Evolutionary conservation across 2,888 invertebrate species (phyloP).

Genomic region (Diaperis boleti): DNA sequence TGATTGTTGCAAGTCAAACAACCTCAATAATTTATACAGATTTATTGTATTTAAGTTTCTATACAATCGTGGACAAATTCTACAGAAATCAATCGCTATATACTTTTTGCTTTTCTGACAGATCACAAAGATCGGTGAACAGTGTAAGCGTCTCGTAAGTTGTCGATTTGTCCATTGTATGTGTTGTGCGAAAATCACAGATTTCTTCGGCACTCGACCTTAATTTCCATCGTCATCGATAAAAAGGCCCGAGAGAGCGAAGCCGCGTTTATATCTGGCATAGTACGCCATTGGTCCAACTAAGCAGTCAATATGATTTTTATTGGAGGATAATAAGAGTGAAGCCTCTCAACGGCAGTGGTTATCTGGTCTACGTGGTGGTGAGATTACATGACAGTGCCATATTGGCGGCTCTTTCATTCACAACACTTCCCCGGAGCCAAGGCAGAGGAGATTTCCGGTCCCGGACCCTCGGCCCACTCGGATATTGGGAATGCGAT

Average conservation of each 20-base stretch:
- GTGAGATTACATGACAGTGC: conserved; percentile 59
- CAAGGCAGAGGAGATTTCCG: conserved; percentile 49
- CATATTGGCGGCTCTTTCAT: conserved; percentile 57
- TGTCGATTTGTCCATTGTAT: conserved; percentile 17
- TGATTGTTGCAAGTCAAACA: too few species aligned
- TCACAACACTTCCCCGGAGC: conserved; percentile 43
- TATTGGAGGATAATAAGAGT: conserved; percentile 54
- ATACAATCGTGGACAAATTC: too few species aligned
- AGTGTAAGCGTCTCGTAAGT: conserved; percentile 7
- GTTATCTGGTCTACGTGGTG: conserved; percentile 39
- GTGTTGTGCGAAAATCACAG: conserved; percentile 19
- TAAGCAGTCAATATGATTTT: conserved; percentile 50
- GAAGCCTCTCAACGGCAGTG: conserved; percentile 20
- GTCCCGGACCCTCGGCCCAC: conserved; percentile 47
- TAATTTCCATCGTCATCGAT: conserved; percentile 41
- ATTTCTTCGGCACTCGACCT: conserved; percentile 32
- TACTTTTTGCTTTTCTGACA: too few species aligned
- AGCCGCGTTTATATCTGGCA: conserved; percentile 22
- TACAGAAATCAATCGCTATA: too few species aligned
- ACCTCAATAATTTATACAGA: too few species aligned
- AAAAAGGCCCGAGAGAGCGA: conserved; percentile 17
- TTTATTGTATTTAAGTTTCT: too few species aligned
- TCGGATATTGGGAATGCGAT: conserved; percentile 64
- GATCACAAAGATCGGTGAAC: too few species aligned
- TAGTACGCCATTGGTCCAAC: conserved; percentile 46